Evolutionary conservation across 2,113 vertebrate species (phyloP).

Genomic region (Otis tarda): DNA sequence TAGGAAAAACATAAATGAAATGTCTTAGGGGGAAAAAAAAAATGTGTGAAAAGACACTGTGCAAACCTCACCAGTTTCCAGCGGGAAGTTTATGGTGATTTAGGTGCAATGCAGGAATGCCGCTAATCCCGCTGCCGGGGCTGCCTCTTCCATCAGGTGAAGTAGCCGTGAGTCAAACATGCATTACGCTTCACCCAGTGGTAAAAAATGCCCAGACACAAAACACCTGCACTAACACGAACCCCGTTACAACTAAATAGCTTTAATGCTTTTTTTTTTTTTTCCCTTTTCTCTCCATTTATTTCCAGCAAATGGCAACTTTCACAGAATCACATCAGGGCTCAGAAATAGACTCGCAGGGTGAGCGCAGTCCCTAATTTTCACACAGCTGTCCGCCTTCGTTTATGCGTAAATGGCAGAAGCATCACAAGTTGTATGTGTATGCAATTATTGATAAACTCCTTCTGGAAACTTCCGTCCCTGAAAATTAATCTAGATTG

Average conservation of each 20-base stretch:
- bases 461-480: not conserved
- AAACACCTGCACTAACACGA: not conserved
- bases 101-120: not conserved
- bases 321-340: not conserved
- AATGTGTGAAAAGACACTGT: not conserved
- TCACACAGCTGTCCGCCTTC: not conserved
- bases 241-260: not conserved
- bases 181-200: not conserved
- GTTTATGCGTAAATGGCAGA: not conserved
- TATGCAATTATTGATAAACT: not conserved
- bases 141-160: not conserved
- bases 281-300: not conserved
- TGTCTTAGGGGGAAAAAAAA: not conserved
- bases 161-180: not conserved
- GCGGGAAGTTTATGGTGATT: not conserved
- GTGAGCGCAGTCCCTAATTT: not conserved
- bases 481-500: not conserved
- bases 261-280: not conserved
- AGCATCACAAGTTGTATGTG: not conserved
- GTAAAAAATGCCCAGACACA: not conserved
- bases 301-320: not conserved
- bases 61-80: not conserved
- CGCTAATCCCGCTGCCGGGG: not conserved
- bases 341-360: not conserved
- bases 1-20: not conserved